phyloP scores from a whole-genome alignment of 1,140 invertebrate species.

The Aplysia californica region DNA sequence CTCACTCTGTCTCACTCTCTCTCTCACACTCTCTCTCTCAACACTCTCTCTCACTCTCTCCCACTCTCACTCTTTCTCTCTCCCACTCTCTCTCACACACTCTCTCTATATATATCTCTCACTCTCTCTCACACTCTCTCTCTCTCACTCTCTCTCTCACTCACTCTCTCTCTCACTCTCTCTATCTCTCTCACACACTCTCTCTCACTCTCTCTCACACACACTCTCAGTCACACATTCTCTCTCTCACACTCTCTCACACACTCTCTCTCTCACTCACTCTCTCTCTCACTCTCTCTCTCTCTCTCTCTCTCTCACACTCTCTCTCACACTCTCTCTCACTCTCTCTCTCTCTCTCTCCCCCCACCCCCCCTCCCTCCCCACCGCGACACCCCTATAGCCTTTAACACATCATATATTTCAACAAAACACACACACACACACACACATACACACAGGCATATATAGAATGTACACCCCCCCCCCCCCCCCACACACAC shows the following conservation, averaged over 20 bases:
- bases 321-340: conserved; percentile 20
- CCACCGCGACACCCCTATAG: too few species aligned
- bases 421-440: too few species aligned
- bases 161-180: not conserved
- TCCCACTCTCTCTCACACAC: too few species aligned
- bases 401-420: too few species aligned
- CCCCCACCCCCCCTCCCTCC: not conserved
- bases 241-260: not conserved
- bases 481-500: too few species aligned
- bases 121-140: conserved; percentile 30
- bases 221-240: too few species aligned
- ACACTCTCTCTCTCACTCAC: not conserved
- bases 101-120: conserved; percentile 9
- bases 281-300: conserved; percentile 16
- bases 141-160: conserved; percentile 21
- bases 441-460: too few species aligned
- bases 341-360: conserved; percentile 25
- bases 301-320: conserved; percentile 16
- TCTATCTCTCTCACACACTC: too few species aligned
- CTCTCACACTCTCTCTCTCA: conserved; percentile 2
- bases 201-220: too few species aligned
- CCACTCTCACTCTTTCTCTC: too few species aligned
- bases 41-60: too few species aligned
- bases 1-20: conserved; percentile 20
- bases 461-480: too few species aligned